Base-by-base conservation (phyloP, 1,140 invertebrate genomes). In the Antheraea mylitta region DNA sequence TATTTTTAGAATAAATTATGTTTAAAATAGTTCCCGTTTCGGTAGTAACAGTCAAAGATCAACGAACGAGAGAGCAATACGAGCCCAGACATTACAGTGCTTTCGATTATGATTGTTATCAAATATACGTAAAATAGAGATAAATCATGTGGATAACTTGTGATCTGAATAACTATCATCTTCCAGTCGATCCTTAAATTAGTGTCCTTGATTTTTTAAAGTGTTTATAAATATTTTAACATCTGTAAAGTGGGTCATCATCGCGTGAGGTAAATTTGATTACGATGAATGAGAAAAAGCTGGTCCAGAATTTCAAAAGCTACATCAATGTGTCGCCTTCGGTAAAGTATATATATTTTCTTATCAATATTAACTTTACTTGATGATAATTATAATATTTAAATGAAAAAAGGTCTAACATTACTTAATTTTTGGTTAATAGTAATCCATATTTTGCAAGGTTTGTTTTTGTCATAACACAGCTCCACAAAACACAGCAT, bases 241-340 rank as follows among this genome's bases (percentile, higher is more conserved):
- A 70, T 67, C 65, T 64, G 59, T 72, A 76, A 88, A 86, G 80
- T 89, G 81, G 80, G 83, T 88, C 88, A 87, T 74, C 67, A 68
- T 62, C 75, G 78, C 77, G 76, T 70, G 68, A 74, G 80, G 72
- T 70, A 62, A 70, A 82, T 78, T 82, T 81, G 79, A 80, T 76
- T 80, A 90, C 76, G 87, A 91, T 91, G 88, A 91, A 87, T 83
- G 89, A 91, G 73, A 90, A 90, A 82, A 91, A 87, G 76, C 72
- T 86, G 69, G 82, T 83, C 64, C 78, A 86, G 72, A 91, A 90
- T 80, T 91, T 91, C 77, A 90, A 81, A 80, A 90, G 89, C 75
- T 91, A 91, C 79, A 89, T 91, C 78, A 89, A 87, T 71, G 85
- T 86, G 66, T 81, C 86, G 64, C 78, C 87, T 63, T 72, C 79